phyloP scores from a whole-genome alignment of 2,113 vertebrate genomes.

The Chaetops frenatus region DNA sequence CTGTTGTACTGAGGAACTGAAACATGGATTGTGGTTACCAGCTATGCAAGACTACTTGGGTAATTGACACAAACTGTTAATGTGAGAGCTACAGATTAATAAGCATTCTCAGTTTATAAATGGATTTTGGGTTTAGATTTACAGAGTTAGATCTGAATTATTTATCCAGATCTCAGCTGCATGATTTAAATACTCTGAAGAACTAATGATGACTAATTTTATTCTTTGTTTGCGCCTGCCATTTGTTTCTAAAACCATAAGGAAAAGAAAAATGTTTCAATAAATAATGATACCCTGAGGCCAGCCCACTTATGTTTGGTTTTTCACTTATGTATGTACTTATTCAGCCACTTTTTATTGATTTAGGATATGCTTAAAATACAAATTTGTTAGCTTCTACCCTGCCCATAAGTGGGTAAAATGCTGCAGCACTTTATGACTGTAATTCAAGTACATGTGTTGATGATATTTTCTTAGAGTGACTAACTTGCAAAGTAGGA shows the following conservation, averaged over 20 bases:
- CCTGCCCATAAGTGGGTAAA: background rate
- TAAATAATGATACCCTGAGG: conserved; percentile 26
- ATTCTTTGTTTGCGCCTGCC: conserved; percentile 12
- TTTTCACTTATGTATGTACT: background rate
- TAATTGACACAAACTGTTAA: conserved; percentile 6
- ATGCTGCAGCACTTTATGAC: background rate
- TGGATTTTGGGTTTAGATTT: background rate
- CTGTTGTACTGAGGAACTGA: background rate
- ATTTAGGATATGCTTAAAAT: background rate
- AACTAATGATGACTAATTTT: conserved; percentile 8
- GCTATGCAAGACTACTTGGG: background rate
- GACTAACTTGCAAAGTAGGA: background rate
- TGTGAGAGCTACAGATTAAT: background rate
- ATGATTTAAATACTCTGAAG: background rate
- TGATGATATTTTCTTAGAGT: background rate
- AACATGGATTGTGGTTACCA: background rate
- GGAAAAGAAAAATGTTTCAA: conserved; percentile 2
- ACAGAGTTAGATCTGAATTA: background rate
- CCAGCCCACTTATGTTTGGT: background rate
- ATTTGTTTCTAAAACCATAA: conserved; percentile 23
- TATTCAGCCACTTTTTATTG: background rate
- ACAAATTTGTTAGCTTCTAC: background rate
- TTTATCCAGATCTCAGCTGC: conserved; percentile 7
- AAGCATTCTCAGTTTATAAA: background rate
- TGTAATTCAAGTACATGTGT: background rate